phyloP scores from a whole-genome alignment of 2,797 vertebrate species.

The Protosalanx chinensis region DNA sequence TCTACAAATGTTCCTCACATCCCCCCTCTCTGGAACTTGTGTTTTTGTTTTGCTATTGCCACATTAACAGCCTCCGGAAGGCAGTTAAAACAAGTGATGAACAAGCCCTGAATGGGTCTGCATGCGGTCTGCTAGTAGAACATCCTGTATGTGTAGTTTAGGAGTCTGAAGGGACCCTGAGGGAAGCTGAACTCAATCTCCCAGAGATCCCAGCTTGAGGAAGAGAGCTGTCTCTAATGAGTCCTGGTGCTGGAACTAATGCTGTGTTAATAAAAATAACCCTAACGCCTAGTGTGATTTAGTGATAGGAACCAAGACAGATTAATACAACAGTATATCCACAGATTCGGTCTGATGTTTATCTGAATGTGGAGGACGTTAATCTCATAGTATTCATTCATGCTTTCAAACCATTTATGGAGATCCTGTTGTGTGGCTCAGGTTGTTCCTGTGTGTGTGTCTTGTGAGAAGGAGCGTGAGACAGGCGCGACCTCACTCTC shows the following conservation, averaged over 20 bases:
- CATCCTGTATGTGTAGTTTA: background rate
- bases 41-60: background rate
- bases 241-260: too few relatives aligned
- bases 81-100: background rate
- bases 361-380: too few relatives aligned
- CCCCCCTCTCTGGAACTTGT: background rate
- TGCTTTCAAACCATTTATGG: too few relatives aligned
- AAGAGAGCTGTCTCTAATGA: slow-evolving; percentile 1
- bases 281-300: too few relatives aligned
- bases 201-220: background rate
- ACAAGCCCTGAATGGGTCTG: background rate
- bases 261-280: too few relatives aligned
- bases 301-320: too few relatives aligned
- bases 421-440: too few relatives aligned
- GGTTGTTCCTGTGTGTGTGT: too few relatives aligned
- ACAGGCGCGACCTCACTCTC: background rate
- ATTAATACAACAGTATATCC: too few relatives aligned
- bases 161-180: background rate
- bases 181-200: background rate
- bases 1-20: background rate
- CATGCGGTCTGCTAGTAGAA: background rate
- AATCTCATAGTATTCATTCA: too few relatives aligned
- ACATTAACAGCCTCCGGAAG: background rate
- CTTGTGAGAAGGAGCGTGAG: background rate
- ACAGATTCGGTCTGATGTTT: too few relatives aligned